These are phyloP conservation scores for Drosophila sucinea DNA, from an alignment of 1,140 invertebrate species.

Conservation along the genomic window DNA sequence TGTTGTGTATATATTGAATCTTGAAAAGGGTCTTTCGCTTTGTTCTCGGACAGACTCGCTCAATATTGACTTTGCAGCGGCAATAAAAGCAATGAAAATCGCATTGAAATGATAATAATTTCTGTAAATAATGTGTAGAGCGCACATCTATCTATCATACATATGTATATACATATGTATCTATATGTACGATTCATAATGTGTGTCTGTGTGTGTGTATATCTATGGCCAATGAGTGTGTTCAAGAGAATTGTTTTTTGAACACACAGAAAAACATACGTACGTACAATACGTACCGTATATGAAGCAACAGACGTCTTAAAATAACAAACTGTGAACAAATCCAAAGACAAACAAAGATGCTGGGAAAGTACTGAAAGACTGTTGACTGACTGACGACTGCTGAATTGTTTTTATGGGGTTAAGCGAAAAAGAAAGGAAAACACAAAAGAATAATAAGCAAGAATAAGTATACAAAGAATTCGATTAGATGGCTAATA, in stretches of 20 bases:
- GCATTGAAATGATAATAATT: slow-evolving; percentile 72
- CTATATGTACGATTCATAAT: background rate
- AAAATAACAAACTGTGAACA: slow-evolving; percentile 56
- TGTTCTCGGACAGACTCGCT: slow-evolving; percentile 14
- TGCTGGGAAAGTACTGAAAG: slow-evolving; percentile 20
- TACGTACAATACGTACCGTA: background rate
- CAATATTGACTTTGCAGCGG: slow-evolving; percentile 63
- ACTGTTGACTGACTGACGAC: slow-evolving; percentile 9
- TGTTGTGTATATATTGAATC: slow-evolving; percentile 31
- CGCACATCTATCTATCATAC: background rate
- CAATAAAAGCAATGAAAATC: slow-evolving; percentile 69
- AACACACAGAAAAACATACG: slow-evolving; percentile 16
- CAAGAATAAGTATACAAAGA: background rate
- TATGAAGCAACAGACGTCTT: slow-evolving; percentile 25
- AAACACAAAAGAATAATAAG: slow-evolving; percentile 1
- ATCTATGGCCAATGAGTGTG: slow-evolving; percentile 33
- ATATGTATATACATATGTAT: background rate
- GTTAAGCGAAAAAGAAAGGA: slow-evolving; percentile 9
- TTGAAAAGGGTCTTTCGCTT: slow-evolving; percentile 21
- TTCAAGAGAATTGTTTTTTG: slow-evolving; percentile 32
- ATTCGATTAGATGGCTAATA: slow-evolving; percentile 10
- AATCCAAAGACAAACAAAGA: slow-evolving; percentile 31
- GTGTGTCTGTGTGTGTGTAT: slow-evolving; percentile 30
- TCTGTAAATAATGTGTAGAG: slow-evolving; percentile 55
- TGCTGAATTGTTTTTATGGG: slow-evolving; percentile 13